Base-by-base conservation (phyloP, 2,113 vertebrate species). In the Prolemur simus region DNA sequence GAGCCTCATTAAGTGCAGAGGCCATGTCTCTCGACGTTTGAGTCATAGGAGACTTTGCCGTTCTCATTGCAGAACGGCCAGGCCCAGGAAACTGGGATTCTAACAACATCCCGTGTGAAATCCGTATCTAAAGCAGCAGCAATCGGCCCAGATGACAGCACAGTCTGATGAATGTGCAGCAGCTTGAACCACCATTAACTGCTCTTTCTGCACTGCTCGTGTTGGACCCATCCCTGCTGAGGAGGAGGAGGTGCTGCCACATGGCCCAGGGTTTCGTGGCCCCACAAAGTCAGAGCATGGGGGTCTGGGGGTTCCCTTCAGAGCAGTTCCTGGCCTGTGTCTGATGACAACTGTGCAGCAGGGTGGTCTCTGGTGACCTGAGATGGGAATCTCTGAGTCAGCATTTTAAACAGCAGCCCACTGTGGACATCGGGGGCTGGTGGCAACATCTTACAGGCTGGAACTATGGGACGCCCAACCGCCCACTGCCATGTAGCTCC, bases 191-290 rank as follows among this genome's bases (percentile, higher is more conserved):
- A 29, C 21, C 2, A 2, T 45, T 71, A 39, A 49, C 45, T 13
- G 47, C 20, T 29, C 73, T 52, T 42, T 60, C 60, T 8, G 6
- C 63, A 12, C 73, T 2, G n/a, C 25, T 8, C 0, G 34, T 47
- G n/a, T 11, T 5, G 42, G 71, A 23, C 39, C 39, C n/a, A 32
- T 64, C 34, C 29, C 66, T 68, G 25, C 34, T 45, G 27, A 25
- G 60, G 34, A 18, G 0, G 1, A 56, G 11, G 13, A 37, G 27
- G 23, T 2, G 21, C 60, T 63, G 29, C 56, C 2, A 0, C 0
- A 17, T 34, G 49, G 54, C 34, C 49, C 39, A 34, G 34, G 25
- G 4, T 56, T 37, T 47, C 3, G 0, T 21, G 77, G 60, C 4
- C 2, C 32, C 3, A 0, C 13, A 17, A 42, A 47, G 45, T 71